Conservation (phyloP, 2,888 invertebrate species). For the Zootermopsis nevadensis region DNA sequence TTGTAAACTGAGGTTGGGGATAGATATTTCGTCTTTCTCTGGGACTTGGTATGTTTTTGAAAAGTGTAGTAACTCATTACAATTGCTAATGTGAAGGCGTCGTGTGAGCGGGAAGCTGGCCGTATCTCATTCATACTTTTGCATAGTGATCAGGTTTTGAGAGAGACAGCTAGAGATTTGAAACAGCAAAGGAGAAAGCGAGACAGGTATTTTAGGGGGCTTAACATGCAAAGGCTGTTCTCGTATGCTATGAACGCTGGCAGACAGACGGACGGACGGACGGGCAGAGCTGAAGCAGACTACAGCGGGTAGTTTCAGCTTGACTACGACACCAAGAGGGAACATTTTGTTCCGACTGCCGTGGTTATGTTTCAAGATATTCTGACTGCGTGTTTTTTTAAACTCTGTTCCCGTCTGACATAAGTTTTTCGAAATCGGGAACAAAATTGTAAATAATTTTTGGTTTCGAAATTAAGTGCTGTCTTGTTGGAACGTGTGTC, state of each 20-base stretch:
- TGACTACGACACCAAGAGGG: slow-evolving; percentile 37
- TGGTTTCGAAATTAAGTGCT: too few species aligned
- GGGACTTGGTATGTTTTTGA: slow-evolving; percentile 47
- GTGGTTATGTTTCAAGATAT: not conserved
- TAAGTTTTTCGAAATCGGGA: not conserved
- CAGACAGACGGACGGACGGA: slow-evolving; percentile 9
- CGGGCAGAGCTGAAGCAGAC: slow-evolving; percentile 14
- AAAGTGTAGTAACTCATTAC: slow-evolving; percentile 53
- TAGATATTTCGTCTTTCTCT: not conserved
- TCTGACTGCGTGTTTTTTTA: not conserved
- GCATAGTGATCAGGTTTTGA: slow-evolving; percentile 60
- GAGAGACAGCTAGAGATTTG: slow-evolving; percentile 43
- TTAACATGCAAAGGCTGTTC: slow-evolving; percentile 51
- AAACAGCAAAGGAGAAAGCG: slow-evolving; percentile 43
- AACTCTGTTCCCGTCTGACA: not conserved
- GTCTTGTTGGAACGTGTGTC: too few species aligned
- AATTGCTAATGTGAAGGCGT: slow-evolving; percentile 53
- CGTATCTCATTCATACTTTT: slow-evolving; percentile 72
- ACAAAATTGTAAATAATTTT: not conserved
- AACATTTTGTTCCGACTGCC: slow-evolving; percentile 29
- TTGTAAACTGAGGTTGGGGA: not conserved
- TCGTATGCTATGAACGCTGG: slow-evolving; percentile 43
- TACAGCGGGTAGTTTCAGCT: slow-evolving; percentile 31
- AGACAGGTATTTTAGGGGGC: slow-evolving; percentile 42
- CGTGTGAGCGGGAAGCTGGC: slow-evolving; percentile 52